phyloP scores from a whole-genome alignment of 35 echinoderm and acorn worm genomes.

The Strongylocentrotus purpuratus region DNA sequence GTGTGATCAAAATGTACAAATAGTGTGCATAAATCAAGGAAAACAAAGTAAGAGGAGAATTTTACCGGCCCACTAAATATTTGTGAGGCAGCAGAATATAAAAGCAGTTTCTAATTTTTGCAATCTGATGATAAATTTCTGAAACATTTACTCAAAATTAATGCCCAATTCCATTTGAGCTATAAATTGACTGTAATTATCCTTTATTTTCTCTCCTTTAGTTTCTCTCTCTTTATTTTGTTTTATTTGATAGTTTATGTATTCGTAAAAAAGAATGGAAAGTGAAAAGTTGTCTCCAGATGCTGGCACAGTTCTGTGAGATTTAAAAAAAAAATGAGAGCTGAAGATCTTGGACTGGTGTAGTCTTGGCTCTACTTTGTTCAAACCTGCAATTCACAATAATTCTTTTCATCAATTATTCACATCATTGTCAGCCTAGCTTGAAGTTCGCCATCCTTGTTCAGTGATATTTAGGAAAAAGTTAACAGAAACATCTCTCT shows the following conservation, averaged over 20 bases:
- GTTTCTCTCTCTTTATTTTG: not conserved
- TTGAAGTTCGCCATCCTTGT: not conserved
- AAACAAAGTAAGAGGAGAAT: constrained; percentile 2
- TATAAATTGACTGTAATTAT: not conserved
- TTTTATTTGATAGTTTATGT: not conserved
- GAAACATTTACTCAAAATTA: not conserved
- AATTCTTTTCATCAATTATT: not conserved
- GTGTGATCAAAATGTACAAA: not conserved
- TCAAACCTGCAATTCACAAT: not conserved
- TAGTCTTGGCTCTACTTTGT: not conserved
- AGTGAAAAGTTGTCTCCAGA: not conserved
- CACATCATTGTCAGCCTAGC: not conserved
- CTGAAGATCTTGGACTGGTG: not conserved
- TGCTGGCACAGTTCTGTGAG: not conserved
- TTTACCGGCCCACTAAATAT: not conserved
- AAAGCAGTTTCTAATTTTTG: not conserved
- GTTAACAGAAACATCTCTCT: not conserved
- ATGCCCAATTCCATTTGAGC: not conserved
- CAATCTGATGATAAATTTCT: not conserved
- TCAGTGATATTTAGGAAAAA: not conserved
- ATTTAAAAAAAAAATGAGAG: not conserved
- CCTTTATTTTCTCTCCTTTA: not conserved
- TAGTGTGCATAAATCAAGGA: not conserved
- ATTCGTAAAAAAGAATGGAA: no score
- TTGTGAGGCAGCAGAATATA: not conserved